These are phyloP conservation scores for Octodon degus DNA, from an alignment of 2,113 vertebrate species.

Conservation along the genomic window DNA sequence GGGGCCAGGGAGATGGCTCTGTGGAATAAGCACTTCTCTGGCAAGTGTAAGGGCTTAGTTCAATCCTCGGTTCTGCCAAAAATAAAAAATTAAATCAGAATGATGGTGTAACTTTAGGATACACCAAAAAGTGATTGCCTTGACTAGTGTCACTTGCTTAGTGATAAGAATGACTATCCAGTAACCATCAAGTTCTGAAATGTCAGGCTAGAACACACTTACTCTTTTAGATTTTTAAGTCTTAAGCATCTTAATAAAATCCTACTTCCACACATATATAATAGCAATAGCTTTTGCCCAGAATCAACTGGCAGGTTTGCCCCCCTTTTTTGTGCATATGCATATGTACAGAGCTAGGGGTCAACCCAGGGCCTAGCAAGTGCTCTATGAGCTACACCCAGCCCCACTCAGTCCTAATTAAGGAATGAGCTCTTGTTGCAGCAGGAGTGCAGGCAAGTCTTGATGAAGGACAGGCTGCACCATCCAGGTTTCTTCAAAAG, in stretches of 20 bases:
- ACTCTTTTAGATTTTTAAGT: constrained; percentile 32
- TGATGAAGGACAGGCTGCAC: constrained; percentile 24
- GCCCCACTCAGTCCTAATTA: neutral
- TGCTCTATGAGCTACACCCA: neutral
- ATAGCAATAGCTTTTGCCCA: neutral
- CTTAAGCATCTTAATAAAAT: constrained; percentile 28
- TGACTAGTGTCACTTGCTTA: neutral
- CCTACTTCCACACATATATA: neutral
- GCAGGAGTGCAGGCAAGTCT: neutral
- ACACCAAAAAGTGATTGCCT: neutral
- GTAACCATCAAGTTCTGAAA: neutral
- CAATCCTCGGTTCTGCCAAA: too few species aligned
- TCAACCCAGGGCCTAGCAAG: neutral
- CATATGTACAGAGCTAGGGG: neutral
- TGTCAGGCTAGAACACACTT: neutral
- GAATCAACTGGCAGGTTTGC: constrained; percentile 2
- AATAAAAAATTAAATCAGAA: neutral
- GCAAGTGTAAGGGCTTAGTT: too few species aligned
- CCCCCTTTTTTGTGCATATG: neutral
- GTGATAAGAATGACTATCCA: neutral
- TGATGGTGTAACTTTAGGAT: neutral
- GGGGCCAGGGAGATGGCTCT: too few species aligned
- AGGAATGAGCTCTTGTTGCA: neutral
- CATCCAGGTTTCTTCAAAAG: constrained; percentile 29
- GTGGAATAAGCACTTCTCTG: too few species aligned